These are phyloP conservation scores for Siphonodentalium dalli DNA, from an alignment of 2,888 invertebrate species.

Conservation along the genomic window DNA sequence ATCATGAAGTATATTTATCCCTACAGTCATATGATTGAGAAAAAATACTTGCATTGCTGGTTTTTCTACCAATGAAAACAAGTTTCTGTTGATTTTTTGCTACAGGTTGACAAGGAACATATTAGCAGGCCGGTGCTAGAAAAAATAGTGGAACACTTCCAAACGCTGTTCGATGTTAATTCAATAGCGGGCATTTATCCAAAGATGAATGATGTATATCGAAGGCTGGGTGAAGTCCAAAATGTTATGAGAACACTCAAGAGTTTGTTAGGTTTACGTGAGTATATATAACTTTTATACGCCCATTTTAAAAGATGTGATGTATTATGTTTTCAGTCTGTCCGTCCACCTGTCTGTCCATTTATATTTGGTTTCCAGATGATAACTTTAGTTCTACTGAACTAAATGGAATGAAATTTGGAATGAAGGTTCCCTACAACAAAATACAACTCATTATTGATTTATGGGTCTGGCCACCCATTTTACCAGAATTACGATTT, in stretches of 20 bases:
- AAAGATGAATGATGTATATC: slow-evolving; percentile 62
- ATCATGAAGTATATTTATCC: not conserved
- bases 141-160: slow-evolving; percentile 60
- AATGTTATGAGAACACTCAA: slow-evolving; percentile 57
- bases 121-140: slow-evolving; percentile 47
- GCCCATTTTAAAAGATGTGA: no score
- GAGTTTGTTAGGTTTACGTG: slow-evolving; percentile 56
- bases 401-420: no score
- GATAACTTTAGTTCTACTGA: no score
- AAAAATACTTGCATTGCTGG: not conserved
- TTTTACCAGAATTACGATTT: no score
- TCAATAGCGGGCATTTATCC: slow-evolving; percentile 57
- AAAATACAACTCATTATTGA: no score
- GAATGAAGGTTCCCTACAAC: no score
- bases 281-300: slow-evolving; percentile 20
- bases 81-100: slow-evolving; percentile 1
- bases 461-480: no score
- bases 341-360: no score
- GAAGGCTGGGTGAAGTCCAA: slow-evolving; percentile 55
- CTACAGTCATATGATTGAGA: not conserved
- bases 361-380: no score
- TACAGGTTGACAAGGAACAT: slow-evolving; percentile 43
- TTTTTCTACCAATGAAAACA: not conserved
- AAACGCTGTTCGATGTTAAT: slow-evolving; percentile 60
- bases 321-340: no score